Conservation (phyloP, 2,113 vertebrate genomes). For the Zosterops borbonicus region DNA sequence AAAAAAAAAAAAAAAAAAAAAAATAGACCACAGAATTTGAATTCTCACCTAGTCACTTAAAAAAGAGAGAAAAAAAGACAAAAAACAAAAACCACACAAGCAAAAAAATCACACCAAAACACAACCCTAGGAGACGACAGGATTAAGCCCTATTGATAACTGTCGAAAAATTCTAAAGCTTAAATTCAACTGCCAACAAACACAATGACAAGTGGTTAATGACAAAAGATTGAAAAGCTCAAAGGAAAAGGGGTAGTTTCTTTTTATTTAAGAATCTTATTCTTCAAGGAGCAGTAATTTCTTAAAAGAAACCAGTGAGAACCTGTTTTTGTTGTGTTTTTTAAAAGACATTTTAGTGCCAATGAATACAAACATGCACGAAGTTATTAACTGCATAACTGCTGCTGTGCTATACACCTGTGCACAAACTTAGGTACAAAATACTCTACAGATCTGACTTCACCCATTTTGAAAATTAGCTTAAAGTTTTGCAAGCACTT, state of each 20-base stretch:
- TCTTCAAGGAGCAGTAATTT: not conserved
- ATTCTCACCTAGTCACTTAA: not conserved
- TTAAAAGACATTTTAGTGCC: not conserved
- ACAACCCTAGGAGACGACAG: not conserved
- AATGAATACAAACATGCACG: not conserved
- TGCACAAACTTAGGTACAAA: not conserved
- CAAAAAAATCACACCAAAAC: not conserved
- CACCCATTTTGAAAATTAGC: not conserved
- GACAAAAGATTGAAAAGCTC: not conserved
- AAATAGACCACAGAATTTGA: not conserved
- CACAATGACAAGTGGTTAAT: not conserved
- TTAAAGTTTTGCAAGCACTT: not conserved
- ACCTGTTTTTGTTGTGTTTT: not conserved
- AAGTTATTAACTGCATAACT: not conserved
- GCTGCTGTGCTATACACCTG: not conserved
- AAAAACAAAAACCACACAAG: not conserved
- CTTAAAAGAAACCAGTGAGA: not conserved
- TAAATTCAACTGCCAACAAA: not conserved
- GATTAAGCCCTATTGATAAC: not conserved
- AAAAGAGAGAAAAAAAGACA: not conserved
- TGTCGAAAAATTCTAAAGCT: not conserved
- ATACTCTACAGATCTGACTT: not conserved
- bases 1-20: not conserved
- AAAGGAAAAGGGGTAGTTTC: not conserved
- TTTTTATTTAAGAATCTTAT: not conserved